These are phyloP conservation scores for Adelosebastes latens DNA, from an alignment of 2,797 vertebrate species.

Conservation along the genomic window DNA sequence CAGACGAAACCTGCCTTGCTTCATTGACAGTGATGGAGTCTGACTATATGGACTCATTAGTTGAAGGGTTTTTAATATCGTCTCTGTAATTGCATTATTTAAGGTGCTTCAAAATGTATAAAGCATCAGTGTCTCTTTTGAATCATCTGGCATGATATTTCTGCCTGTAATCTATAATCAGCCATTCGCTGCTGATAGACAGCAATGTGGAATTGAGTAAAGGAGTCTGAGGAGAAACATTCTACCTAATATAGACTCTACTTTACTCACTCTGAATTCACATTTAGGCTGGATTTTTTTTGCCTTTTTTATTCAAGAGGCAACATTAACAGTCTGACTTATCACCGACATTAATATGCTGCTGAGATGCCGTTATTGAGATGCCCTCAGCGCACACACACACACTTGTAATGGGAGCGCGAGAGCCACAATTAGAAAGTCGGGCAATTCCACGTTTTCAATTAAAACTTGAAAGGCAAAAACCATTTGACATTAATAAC, in stretches of 20 bases:
- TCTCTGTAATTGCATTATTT: not conserved
- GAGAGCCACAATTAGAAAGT: conserved; percentile 57
- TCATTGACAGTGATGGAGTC: not conserved
- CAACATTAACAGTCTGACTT: conserved; percentile 27
- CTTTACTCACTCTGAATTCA: conserved; percentile 6
- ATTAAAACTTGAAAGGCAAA: conserved; percentile 72
- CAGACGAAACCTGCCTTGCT: not conserved
- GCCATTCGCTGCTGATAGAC: not conserved
- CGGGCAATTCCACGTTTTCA: conserved; percentile 62
- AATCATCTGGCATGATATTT: not conserved
- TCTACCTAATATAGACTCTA: not conserved
- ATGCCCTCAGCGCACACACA: conserved; percentile 9
- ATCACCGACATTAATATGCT: conserved; percentile 41
- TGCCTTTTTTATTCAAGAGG: conserved; percentile 7
- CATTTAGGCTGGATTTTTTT: not conserved
- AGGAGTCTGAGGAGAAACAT: not conserved
- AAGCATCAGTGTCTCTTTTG: not conserved
- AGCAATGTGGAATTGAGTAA: not conserved
- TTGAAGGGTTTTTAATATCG: not conserved
- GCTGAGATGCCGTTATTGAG: conserved; percentile 35
- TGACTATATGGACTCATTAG: conserved; percentile 9
- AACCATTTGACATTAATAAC: conserved; percentile 61
- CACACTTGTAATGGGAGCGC: conserved; percentile 21
- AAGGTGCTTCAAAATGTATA: not conserved
- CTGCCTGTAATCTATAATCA: not conserved